phyloP scores from a whole-genome alignment of 1,140 invertebrate genomes.

The Brachystomella parvula region DNA sequence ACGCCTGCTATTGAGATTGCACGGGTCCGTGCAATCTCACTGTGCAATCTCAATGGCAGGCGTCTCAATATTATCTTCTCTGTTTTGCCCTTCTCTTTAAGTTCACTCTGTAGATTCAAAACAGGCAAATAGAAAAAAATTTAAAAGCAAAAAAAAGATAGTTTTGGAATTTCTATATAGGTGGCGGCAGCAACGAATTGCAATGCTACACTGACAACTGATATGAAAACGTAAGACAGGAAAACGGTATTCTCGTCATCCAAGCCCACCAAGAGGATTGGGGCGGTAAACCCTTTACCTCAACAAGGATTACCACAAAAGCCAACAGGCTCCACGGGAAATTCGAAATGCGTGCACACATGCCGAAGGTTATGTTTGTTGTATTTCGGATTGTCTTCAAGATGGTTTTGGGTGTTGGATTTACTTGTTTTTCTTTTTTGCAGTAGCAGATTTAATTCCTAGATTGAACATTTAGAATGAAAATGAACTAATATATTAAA shows the following conservation, averaged over 20 bases:
- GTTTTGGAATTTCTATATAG: conserved; percentile 15
- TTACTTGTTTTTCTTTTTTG: not conserved
- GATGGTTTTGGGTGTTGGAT: not conserved
- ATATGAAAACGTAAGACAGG: conserved; percentile 26
- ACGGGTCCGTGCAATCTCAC: too few relatives aligned
- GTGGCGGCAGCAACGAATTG: conserved; percentile 30
- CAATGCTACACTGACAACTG: conserved; percentile 33
- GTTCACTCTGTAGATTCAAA: not conserved
- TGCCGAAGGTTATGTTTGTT: conserved; percentile 24
- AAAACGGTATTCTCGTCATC: conserved; percentile 26
- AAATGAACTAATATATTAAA: too few relatives aligned
- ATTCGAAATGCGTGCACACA: conserved; percentile 32
- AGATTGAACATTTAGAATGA: not conserved
- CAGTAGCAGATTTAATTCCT: not conserved
- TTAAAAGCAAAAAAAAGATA: not conserved
- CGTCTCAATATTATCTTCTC: too few relatives aligned
- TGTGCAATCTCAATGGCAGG: too few relatives aligned
- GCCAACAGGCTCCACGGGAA: conserved; percentile 32
- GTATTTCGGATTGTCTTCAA: too few relatives aligned
- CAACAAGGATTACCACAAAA: conserved; percentile 27
- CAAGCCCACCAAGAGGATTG: conserved; percentile 24
- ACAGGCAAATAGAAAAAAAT: not conserved
- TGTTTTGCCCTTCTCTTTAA: too few relatives aligned
- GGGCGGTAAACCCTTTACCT: conserved; percentile 30
- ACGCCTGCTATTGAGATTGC: too few relatives aligned